These are phyloP conservation scores for Osedax frankpressi DNA, from an alignment of 2,888 invertebrate species.

Conservation along the genomic window DNA sequence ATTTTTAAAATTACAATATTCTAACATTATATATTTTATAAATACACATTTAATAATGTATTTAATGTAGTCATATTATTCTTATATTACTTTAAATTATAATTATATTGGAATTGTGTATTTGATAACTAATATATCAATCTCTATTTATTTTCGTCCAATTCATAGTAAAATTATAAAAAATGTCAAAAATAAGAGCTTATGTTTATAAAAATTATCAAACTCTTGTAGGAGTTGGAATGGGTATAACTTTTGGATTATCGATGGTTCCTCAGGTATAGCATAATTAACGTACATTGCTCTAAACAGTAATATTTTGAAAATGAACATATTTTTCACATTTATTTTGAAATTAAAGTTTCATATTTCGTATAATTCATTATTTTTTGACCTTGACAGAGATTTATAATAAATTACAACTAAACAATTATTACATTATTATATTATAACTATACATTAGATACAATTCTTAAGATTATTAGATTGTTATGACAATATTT, in stretches of 20 bases:
- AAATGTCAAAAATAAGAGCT: neutral
- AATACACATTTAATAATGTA: neutral
- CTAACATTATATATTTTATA: neutral
- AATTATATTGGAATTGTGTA: neutral
- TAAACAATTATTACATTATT: too few relatives aligned
- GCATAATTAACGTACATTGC: too few relatives aligned
- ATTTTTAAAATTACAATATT: too few relatives aligned
- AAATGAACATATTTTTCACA: neutral
- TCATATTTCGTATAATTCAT: too few relatives aligned
- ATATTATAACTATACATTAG: too few relatives aligned
- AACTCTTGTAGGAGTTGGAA: conserved; percentile 11
- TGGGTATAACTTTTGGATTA: neutral
- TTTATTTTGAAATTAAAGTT: too few relatives aligned
- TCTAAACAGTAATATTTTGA: neutral
- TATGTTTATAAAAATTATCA: conserved; percentile 11
- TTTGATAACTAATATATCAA: too few relatives aligned
- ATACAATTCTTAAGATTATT: too few relatives aligned
- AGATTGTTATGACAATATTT: too few relatives aligned
- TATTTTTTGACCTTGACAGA: too few relatives aligned
- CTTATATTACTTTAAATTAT: neutral
- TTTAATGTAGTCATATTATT: neutral
- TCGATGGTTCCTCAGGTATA: conserved; percentile 12
- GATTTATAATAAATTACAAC: neutral
- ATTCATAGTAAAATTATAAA: too few relatives aligned
- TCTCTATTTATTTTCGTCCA: too few relatives aligned